Evolutionary conservation across 2,113 vertebrate species (phyloP).

Genomic region (Rafetus swinhoei): DNA sequence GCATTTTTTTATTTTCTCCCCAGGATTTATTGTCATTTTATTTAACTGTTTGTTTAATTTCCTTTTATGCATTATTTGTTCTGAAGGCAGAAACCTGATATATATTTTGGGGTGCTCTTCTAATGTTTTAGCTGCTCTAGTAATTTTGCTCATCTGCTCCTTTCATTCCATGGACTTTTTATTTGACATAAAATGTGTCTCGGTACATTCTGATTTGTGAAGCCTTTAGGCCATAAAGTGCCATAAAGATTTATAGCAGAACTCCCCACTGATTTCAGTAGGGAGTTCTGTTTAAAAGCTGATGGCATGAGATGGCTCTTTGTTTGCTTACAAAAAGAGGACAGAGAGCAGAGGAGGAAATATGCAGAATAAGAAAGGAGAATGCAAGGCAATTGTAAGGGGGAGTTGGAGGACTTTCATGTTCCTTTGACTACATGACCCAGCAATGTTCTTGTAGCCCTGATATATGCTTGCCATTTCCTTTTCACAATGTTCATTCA

Average conservation of each 20-base stretch:
- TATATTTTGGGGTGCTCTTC: not conserved
- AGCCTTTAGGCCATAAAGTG: not conserved
- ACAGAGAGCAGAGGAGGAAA: not conserved
- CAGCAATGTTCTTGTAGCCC: not conserved
- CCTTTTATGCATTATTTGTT: not conserved
- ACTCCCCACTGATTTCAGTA: not conserved
- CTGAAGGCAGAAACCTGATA: not conserved
- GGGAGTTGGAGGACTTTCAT: not conserved
- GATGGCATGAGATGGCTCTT: not conserved
- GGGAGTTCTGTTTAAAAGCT: not conserved
- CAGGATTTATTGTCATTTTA: not conserved
- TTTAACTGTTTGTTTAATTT: not conserved
- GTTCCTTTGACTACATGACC: not conserved
- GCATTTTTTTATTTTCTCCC: not conserved
- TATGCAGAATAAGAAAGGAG: not conserved
- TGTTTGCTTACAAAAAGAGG: not conserved
- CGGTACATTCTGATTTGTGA: not conserved
- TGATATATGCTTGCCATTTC: not conserved
- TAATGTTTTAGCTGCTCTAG: not conserved
- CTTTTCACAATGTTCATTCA: not conserved
- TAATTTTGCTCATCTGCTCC: not conserved
- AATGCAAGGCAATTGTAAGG: not conserved
- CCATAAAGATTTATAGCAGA: not conserved
- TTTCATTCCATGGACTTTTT: not conserved
- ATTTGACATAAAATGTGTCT: not conserved